Base-by-base conservation (phyloP, 2,797 vertebrate species). In the Spondyliosoma cantharus region DNA sequence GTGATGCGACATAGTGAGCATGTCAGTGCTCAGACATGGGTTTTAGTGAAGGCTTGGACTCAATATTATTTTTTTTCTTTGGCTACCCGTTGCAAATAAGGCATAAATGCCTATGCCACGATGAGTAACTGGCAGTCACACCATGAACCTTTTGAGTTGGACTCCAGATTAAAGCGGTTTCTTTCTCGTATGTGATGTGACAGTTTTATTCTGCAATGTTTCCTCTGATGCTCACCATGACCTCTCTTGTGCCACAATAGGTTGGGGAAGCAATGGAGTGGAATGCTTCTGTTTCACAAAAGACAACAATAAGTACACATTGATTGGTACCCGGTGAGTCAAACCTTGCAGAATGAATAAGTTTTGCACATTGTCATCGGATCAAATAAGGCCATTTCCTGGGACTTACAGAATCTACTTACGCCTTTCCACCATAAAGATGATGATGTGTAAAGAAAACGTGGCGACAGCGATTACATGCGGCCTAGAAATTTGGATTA, bases 1-100 rank as follows among this genome's bases (percentile, higher is more conserved):
- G 83, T 70, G 72, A 86, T 89, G 71, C 25, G 49, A 73, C 48
- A 84, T 45, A 62, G 57, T 57, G 80, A 84, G 68, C 80, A 75
- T 72, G 78, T 68, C 71, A 78, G 43, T 57, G 42, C 75, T 82
- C 72, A 66, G 46, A 75, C 54, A 54, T 25, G 67, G 75, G 78
- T 59, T 82, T 80, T 66, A 85, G 63, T 60, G 14, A 70, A 79
- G 54, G 20, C 63, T 65, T 1, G 20, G 74, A 48, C 77, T 83
- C 59, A 54, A 25, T 76, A 80, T 85, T 69, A 48, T 43, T 2
- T 74, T 82, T 86, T 81, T 78, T 27, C 76, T 84, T 71, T 67
- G 64, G 57, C 64, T 50, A 67, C 20, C 29, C 37, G 2, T 54
- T 78, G 62, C 54, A 76, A 37, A 50, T 63, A 53, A 59, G 43